Base-by-base conservation (phyloP, 2,888 invertebrate genomes). In the Rugalucina vietnamica region DNA sequence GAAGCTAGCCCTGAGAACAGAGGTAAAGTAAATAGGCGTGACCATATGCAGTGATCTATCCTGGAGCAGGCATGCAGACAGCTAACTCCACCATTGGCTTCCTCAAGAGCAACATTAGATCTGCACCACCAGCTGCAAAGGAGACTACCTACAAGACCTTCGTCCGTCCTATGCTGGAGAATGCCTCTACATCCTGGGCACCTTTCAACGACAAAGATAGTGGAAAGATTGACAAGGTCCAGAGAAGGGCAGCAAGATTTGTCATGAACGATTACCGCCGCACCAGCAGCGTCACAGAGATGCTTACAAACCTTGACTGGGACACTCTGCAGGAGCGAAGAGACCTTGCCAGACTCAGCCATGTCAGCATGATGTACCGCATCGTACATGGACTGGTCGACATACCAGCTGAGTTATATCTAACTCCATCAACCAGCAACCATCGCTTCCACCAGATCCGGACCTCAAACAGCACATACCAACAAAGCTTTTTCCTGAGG, bases 51-150 rank as follows among this genome's bases (percentile, higher is more conserved):
- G 43, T 43, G 43, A 43, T 18, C n/a, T 54, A 54, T 54, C 54
- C 54, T 54, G 54, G 54, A 54, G 54, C n/a, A 54, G 54, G 54
- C 54, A 54, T 54, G 12, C 54, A 54, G 54, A 54, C 54, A n/a
- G 54, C 54, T n/a, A 54, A 54, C 54, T 54, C 54, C n/a, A 54
- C 54, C 4, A 54, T 54, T 8, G 18, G 12, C n/a, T 54, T 54
- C n/a, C 54, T 54, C 12, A 54, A 54, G 54, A 54, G 54, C 12
- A 54, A 54, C 54, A 54, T 54, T 21, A 54, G n/a, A 54, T 54
- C 54, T n/a, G 43, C 29, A 8, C 60, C 29, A 18, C 5, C n/a
- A n/a, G n/a, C n/a, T n/a, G n/a, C n/a, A n/a, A n/a, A n/a, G n/a
- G n/a, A n/a, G n/a, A n/a, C n/a, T n/a, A n/a, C n/a, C n/a, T n/a